Evolutionary conservation across 2,888 invertebrate genomes (phyloP), one percentile per base, ranked within the genome.

Genomic region (Poecilus cupreus): DNA sequence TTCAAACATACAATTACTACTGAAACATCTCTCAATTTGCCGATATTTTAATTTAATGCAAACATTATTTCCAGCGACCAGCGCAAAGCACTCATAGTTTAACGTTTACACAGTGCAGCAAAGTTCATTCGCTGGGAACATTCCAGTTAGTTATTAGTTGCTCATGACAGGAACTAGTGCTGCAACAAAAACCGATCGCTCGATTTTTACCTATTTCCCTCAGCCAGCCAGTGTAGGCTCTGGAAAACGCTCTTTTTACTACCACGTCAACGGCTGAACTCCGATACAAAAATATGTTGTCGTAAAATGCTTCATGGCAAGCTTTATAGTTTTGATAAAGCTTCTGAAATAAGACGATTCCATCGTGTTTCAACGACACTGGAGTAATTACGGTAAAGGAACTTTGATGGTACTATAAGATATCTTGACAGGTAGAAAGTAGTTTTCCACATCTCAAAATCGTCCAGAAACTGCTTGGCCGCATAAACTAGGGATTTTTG

Each of bases 21-120:
- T 26, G 60, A n/a, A 60, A 60, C 26, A 60, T 70, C 70, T 70
- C 70, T 70, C 70, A 70, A 64, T 70, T 70, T 70, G 13, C 39
- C 39, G 70, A 70, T 70, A 70, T 70, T 70, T 70, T 70, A 37
- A 70, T 70, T 70, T 70, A 70, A 70, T 70, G 70, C 70, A 70
- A 70, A 70, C 70, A 70, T 70, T 60, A 60, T 60, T n/a, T 60
- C 60, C 60, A 32, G 1, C 32, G 32, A 8, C 3, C 13, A 24
- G 13, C 24, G 32, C 13, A 26, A 13, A 60, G 60, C 60, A 24
- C 26, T 60, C 60, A 26, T 26, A 60, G 24, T 26, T 60, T 43
- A 43, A 43, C 26, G 26, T 60, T 60, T 60, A 60, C 60, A 60
- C 13, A 26, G 24, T n/a, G 24, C 10, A 13, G 26, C 60, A 24